Base-by-base conservation (phyloP, 23 tunicate genomes). In the Botrylloides violaceus region DNA sequence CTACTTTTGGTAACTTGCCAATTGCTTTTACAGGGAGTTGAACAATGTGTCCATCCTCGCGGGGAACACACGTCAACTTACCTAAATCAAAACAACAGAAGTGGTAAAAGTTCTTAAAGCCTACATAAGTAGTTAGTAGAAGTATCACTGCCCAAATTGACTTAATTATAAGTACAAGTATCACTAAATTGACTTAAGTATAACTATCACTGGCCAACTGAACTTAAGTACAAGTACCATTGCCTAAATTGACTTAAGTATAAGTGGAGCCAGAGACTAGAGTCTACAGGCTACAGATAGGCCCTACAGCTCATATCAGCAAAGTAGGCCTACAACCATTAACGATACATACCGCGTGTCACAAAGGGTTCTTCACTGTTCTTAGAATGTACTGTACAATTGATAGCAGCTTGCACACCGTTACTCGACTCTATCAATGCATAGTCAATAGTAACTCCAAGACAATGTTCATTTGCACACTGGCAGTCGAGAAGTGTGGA, bases 401-500 rank as follows among this genome's bases (percentile, higher is more conserved):
- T 4, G 33, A 6, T 27, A 3, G 23, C 62, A 3, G 35, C 4
- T 7, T 3, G 4, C 4, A 4, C 35, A 26, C 23, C 20, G 35
- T 27, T 15, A 3, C 5, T 12, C 4, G 4, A 4, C 20, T 63
- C 36, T 4, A 3, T 4, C 4, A 4, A 31, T 19, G 4, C 9
- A 3, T 63, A 7, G 26, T 31, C 35, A 63, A 63, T 63, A 19
- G 4, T 63, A 9, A 63, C 70, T 4, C 74, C 74, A 4, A 68
- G 26, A 37, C 74, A 68, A 68, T 68, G 74, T 20, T 68, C 74
- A 37, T 68, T 68, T 18, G 58, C 57, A 36, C 74, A 68, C 37
- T 68, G 30, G 2, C 74, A 68, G 23, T 43, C n/a, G 29, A 37
- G 7, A 25, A 43, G 21, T 32, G 9, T 37, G 25, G 36, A 22